Evolutionary conservation across 2,113 vertebrate species (phyloP), one percentile per base, ranked within the genome.

Genomic region (Delphinus delphis): DNA sequence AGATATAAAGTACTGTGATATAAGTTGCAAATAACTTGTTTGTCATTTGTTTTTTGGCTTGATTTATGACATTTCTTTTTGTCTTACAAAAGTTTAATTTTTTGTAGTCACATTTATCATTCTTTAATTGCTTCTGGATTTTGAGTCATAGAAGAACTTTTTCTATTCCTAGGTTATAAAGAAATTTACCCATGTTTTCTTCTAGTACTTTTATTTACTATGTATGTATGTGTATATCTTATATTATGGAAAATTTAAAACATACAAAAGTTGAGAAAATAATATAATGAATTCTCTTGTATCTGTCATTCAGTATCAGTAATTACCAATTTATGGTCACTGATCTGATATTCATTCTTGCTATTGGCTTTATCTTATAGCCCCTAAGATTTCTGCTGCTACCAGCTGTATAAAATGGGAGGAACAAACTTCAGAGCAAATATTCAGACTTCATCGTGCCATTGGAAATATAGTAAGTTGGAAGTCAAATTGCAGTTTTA

Each of bases 371-470:
- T 47, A 13, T 47, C 84, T 94, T 38, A 9, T 73, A 99, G 99
- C 99, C 76, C 99, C 99, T 13, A 99, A 99, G 98, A 98, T 99
- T 90, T 98, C 91, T n/a, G 0, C 89, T 17, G 97, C 96, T 0
- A 98, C 99, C 98, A 99, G 99, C 85, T 99, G 99, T 98, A n/a
- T 99, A 85, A 98, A 98, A 13, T 99, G 99, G 99, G 99, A 99
- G 94, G 99, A 99, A 33, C 99, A 99, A 90, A 99, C 99, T 0
- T 98, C 99, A 96, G 98, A 99, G 9, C 98, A 99, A 26, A 98
- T 99, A 44, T 87, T 98, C 68, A 98, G 98, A 0, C 98, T 99
- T 63, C 98, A 99, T 95, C 99, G 99, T 83, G 99, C 99, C 44
- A 98, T 99, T 76, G 99, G 99, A 96, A 98, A 97, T 38, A 97